Base-by-base conservation (phyloP, 2,888 invertebrate species). In the Mythimna albipuncta region DNA sequence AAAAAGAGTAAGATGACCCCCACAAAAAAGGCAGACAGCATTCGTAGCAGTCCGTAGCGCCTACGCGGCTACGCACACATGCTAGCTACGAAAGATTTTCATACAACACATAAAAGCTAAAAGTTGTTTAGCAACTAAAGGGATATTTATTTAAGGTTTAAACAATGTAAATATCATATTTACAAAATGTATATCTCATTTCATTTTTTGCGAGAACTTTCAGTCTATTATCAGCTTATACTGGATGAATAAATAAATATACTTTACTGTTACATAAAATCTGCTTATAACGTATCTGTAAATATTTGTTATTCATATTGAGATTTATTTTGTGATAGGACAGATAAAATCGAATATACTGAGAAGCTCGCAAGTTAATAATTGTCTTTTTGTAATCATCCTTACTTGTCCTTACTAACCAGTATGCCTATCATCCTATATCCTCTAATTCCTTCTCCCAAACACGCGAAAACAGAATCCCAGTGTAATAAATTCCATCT, bases 401-500 rank as follows among this genome's bases (percentile, higher is more conserved):
- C 6, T 6, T 44, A 32, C n/a, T 2, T 26, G 7, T 47, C n/a
- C 44, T 13, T 26, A 21, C 19, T 19, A 55, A 54, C 41, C 16
- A 38, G 44, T 38, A 68, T 62, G 13, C n/a, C 19, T 62, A 35
- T 44, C 35, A 44, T 63, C 9, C 9, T 41, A 9, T 41, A 32
- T 13, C 64, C 35, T 38, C 6, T 54, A 26, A 35, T 70, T 21
- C 64, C 21, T 32, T 19, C 13, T n/a, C 19, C 16, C 19, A 63
- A 67, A 70, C 41, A 69, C n/a, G 38, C 44, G 54, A 44, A 68
- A 32, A 68, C 59, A 38, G 44, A 57, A 57, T 57, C 65, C 50
- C 70, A 67, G 69, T 74, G 71, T 81, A 83, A 85, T 85, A 88
- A 85, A 89, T 86, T 87, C 83, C 80, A 86, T 88, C 84, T 69